Evolutionary conservation across 2,797 vertebrate genomes (phyloP).

Genomic region (Gymnothorax javanicus): DNA sequence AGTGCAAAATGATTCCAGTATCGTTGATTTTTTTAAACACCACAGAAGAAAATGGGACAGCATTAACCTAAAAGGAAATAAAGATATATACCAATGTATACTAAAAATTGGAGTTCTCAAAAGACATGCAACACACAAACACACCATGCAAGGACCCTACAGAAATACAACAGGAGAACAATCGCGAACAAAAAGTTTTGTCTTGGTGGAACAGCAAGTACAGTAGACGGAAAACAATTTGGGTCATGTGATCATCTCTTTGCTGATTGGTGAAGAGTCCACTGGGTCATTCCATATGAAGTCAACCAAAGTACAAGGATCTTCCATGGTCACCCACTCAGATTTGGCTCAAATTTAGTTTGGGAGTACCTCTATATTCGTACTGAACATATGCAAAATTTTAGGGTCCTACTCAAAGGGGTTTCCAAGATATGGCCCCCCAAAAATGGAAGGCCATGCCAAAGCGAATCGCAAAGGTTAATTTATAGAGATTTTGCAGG

Average conservation of each 20-base stretch:
- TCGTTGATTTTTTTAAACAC: not conserved
- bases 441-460: no score
- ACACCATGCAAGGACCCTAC: not conserved
- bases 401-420: no score
- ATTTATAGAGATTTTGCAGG: no score
- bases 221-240: not conserved
- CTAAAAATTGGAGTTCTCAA: not conserved
- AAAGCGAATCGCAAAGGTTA: no score
- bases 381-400: no score
- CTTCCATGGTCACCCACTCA: no score
- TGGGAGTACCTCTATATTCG: no score
- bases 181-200: not conserved
- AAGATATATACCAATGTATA: not conserved
- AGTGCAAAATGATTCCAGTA: not conserved
- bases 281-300: no score
- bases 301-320: no score
- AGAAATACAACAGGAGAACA: not conserved
- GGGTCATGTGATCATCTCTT: not conserved
- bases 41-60: not conserved
- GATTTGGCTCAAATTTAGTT: no score
- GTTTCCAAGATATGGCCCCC: no score
- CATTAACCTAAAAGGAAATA: not conserved
- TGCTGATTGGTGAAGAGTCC: not conserved
- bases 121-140: not conserved
- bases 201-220: not conserved